Evolutionary conservation across 2,113 vertebrate species (phyloP).

Genomic region (Hipposideros armiger): DNA sequence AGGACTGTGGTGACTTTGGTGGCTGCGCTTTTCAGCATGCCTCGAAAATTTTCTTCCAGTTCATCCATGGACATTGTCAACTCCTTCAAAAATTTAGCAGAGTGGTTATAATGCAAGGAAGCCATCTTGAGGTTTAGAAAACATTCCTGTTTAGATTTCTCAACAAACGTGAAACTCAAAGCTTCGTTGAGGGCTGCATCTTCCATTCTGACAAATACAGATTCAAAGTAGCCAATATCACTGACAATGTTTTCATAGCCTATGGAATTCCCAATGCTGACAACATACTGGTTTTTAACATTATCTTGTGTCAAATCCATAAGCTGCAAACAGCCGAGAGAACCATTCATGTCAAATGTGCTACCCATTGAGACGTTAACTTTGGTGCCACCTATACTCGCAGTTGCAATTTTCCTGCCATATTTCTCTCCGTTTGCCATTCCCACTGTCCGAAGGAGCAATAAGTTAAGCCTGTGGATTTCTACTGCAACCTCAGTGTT

Average conservation of each 20-base stretch:
- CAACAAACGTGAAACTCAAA: conserved; percentile 92
- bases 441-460: conserved; percentile 94
- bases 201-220: conserved; percentile 85
- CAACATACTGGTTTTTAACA: conserved; percentile 93
- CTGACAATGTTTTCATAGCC: conserved; percentile 87
- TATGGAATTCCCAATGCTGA: conserved; percentile 94
- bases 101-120: conserved; percentile 98
- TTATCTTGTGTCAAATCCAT: conserved; percentile 96
- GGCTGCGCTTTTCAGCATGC: conserved; percentile 96
- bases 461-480: conserved; percentile 96
- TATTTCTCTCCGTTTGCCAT: conserved; percentile 92
- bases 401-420: conserved; percentile 97
- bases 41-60: conserved; percentile 96
- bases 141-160: conserved; percentile 95
- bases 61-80: conserved; percentile 96
- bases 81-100: conserved; percentile 96
- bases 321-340: conserved; percentile 95
- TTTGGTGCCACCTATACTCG: conserved; percentile 96
- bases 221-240: conserved; percentile 80
- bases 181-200: conserved; percentile 90
- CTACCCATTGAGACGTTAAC: conserved; percentile 96
- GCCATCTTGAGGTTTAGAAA: conserved; percentile 95
- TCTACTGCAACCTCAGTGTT: conserved; percentile 97
- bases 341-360: conserved; percentile 93
- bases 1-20: conserved; percentile 96